A percentile compares a stretch with the other conserved stretches of the same genome.
Evolutionary conservation across 2,113 vertebrate genomes (phyloP).

Genomic region (Alaudala cheleensis): DNA sequence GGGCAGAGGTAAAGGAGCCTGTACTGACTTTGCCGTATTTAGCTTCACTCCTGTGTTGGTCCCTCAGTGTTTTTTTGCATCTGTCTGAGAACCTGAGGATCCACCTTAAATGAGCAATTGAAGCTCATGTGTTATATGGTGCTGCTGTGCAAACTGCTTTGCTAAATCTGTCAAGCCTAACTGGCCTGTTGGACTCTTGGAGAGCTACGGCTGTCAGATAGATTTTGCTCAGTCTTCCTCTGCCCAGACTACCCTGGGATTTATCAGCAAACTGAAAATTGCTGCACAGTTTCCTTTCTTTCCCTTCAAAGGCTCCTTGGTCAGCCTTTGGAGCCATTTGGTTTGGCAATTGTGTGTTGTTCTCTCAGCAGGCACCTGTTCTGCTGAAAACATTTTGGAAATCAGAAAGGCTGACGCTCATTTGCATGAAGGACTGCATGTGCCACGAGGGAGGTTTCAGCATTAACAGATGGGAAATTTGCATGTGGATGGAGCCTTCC

Average conservation of each 20-base stretch:
- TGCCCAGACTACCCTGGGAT: neutral
- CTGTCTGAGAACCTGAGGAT: neutral
- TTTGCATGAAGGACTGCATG: neutral
- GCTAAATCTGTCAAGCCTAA: neutral
- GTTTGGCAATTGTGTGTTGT: accelerated
- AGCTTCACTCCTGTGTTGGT: neutral
- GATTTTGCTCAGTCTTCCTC: neutral
- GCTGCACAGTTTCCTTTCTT: neutral
- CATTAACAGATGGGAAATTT: neutral
- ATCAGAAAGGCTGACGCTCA: neutral
- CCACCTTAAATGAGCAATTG: neutral
- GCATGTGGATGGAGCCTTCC: neutral
- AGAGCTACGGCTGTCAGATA: neutral
- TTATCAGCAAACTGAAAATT: neutral
- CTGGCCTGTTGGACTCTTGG: neutral
- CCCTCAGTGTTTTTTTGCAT: neutral
- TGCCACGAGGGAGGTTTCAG: neutral
- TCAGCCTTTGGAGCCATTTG: neutral
- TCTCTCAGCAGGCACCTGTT: neutral
- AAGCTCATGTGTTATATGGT: neutral
- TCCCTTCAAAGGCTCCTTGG: neutral
- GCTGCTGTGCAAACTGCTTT: neutral
- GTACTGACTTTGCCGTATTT: neutral
- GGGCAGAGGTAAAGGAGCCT: neutral
- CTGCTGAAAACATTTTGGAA: neutral